Evolutionary conservation across 2,888 invertebrate genomes (phyloP).

Genomic region (Pollenia amentaria): DNA sequence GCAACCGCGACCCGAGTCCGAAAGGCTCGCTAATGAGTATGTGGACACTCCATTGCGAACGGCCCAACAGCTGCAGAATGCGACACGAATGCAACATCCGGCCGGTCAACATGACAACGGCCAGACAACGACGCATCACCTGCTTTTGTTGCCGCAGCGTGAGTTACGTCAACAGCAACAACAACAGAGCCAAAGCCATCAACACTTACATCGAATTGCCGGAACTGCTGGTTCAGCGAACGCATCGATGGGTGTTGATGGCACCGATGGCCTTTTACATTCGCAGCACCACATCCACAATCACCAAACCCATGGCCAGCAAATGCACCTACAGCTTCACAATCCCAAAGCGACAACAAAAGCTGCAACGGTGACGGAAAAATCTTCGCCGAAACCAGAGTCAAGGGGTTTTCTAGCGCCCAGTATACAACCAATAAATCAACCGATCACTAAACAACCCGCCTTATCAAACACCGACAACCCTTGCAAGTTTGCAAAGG

Average conservation of each 20-base stretch:
- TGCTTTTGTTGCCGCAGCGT: conserved; percentile 86
- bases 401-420: conserved; percentile 62
- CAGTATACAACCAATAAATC: conserved; percentile 79
- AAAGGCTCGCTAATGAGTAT: conserved; percentile 95
- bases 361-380: conserved; percentile 77
- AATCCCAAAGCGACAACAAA: conserved; percentile 76
- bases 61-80: conserved; percentile 85
- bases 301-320: conserved; percentile 75
- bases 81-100: conserved; percentile 84
- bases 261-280: conserved; percentile 85
- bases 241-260: conserved; percentile 74
- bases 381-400: conserved; percentile 72
- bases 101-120: conserved; percentile 85
- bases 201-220: conserved; percentile 77
- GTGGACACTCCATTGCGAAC: conserved; percentile 93
- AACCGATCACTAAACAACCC: conserved; percentile 86
- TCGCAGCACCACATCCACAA: conserved; percentile 80
- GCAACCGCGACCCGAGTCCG: conserved; percentile 93
- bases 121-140: conserved; percentile 85
- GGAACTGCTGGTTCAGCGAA: conserved; percentile 76
- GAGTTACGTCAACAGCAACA: conserved; percentile 85
- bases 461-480: conserved; percentile 80
- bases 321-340: conserved; percentile 35
- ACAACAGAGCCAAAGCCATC: conserved; percentile 75
- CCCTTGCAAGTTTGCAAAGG: conserved; percentile 80